Conservation (phyloP, 2,888 invertebrate species). For the Notodonta ziczac region DNA sequence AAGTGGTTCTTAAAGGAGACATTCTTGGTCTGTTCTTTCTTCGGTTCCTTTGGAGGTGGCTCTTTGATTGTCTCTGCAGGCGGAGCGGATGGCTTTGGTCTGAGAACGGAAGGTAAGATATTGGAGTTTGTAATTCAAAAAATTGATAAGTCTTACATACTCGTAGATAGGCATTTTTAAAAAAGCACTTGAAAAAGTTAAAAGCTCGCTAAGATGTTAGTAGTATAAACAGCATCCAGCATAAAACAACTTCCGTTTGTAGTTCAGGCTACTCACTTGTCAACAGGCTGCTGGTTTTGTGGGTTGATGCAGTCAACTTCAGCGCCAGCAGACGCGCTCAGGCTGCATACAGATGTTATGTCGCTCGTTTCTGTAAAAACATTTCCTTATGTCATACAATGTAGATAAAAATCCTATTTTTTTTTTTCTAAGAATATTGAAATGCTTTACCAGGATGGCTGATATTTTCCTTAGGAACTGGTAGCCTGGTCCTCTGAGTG, state of each 20-base stretch:
- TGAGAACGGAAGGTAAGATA: constrained; percentile 26
- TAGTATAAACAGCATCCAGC: too few relatives aligned
- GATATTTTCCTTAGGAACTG: constrained; percentile 83
- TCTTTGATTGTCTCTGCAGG: constrained; percentile 72
- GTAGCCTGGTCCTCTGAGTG: constrained; percentile 63
- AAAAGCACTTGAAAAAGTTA: too few relatives aligned
- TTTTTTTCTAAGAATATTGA: background rate
- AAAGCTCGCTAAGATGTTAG: too few relatives aligned
- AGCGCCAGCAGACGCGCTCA: constrained; percentile 87
- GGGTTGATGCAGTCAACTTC: constrained; percentile 77
- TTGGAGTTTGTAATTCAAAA: background rate
- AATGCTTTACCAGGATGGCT: constrained; percentile 78
- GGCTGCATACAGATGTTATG: constrained; percentile 89
- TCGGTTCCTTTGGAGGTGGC: constrained; percentile 61
- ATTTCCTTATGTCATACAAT: too few relatives aligned
- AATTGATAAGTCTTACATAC: too few relatives aligned
- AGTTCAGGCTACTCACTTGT: constrained; percentile 50
- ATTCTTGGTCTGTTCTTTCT: constrained; percentile 79
- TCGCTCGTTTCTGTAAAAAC: constrained; percentile 86
- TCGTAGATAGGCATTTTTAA: too few relatives aligned
- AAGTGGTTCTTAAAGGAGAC: constrained; percentile 81
- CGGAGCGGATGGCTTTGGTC: constrained; percentile 69
- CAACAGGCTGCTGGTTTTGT: constrained; percentile 55
- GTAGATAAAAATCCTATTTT: background rate
- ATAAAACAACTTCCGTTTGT: too few relatives aligned